These are phyloP conservation scores for Hemiscyllium ocellatum DNA, from an alignment of 2,113 vertebrate genomes.

Conservation along the genomic window DNA sequence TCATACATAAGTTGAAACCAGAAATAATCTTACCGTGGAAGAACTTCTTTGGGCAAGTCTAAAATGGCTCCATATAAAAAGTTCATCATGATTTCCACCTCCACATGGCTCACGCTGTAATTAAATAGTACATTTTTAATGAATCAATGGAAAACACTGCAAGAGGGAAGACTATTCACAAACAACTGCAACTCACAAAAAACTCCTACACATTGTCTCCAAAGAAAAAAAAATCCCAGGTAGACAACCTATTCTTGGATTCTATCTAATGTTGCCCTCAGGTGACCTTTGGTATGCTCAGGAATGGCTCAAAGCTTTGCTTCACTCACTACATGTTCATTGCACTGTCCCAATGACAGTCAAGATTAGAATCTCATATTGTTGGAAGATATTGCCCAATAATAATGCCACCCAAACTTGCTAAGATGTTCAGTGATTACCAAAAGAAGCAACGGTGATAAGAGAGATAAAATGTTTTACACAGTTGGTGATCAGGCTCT, in stretches of 20 bases:
- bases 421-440: no score
- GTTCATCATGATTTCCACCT: conserved; percentile 79
- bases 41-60: conserved; percentile 73
- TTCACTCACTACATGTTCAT: not conserved
- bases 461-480: no score
- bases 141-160: not conserved
- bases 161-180: not conserved
- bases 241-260: not conserved
- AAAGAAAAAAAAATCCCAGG: not conserved
- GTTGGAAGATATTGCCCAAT: not conserved
- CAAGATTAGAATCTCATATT: not conserved
- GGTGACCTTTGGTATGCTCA: not conserved
- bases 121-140: conserved; percentile 32
- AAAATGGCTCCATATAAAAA: conserved; percentile 86
- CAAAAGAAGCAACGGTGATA: no score
- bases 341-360: not conserved
- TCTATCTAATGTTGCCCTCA: not conserved
- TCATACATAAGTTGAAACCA: conserved; percentile 40
- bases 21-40: conserved; percentile 66
- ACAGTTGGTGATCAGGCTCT: no score
- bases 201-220: not conserved
- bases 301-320: not conserved
- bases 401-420: no score
- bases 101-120: conserved; percentile 71
- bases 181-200: not conserved